Base-by-base conservation (phyloP, 2,888 invertebrate species). In the Chloromyia formosa region DNA sequence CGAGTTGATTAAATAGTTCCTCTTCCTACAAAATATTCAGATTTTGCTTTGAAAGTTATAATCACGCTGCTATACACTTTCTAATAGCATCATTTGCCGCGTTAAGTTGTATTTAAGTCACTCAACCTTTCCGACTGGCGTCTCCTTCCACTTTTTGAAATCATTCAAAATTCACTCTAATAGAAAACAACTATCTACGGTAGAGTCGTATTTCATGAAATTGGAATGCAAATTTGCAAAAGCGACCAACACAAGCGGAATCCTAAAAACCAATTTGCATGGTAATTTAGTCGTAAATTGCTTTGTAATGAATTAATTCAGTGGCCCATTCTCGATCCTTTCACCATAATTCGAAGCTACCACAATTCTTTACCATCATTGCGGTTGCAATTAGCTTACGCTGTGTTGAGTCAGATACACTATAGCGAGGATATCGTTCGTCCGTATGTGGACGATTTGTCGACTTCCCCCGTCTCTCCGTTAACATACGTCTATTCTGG, bases 221-320 rank as follows among this genome's bases (percentile, higher is more conserved):
- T 42, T n/a, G 62, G 10, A 40, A 64, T 64, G 62, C 42, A 64
- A 64, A 64, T 42, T 42, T 18, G 3, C 27, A 35, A 42, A 40
- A 64, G 7, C 18, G 23, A 42, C 42, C 40, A 16, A 40, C 66
- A 68, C 49, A 68, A 68, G 66, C 66, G 66, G 27, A 68, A 49
- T 68, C 49, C 27, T 53, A 53, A 45, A 68, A 68, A 68, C 66
- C 66, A 49, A 68, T 68, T 68, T 68, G 66, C 49, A 68, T 68
- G 61, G 35, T 61, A 61, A 61, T 61, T 61, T 35, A 61, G 35
- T 61, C 61, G 61, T 61, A 61, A 61, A 61, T 61, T 35, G 61
- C 61, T 27, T 61, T 23, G 61, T 61, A 23, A 61, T 23, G 35
- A 35, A 27, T 61, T 61, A 23, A 61, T 61, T 61, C 61, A 27